These are phyloP conservation scores for Cryptomyrus ogoouensis DNA, from an alignment of 2,113 vertebrate genomes.

Conservation along the genomic window DNA sequence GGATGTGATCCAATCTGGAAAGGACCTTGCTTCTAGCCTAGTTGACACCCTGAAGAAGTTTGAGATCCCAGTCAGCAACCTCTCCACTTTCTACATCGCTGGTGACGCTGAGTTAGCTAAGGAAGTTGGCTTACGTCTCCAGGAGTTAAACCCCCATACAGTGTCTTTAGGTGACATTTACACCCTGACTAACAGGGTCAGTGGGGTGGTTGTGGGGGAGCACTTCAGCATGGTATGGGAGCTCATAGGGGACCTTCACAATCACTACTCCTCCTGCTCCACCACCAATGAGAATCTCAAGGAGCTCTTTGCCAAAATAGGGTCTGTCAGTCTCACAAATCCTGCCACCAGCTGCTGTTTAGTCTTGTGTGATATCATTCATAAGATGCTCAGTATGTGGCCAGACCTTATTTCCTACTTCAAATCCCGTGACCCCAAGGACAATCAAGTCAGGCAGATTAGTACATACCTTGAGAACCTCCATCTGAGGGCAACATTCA, in stretches of 20 bases:
- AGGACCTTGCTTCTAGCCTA: conserved; percentile 33
- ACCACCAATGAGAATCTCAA: conserved; percentile 42
- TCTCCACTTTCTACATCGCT: conserved; percentile 46
- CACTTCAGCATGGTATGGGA: conserved; percentile 42
- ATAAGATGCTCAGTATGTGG: conserved; percentile 52
- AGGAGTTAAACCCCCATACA: conserved; percentile 46
- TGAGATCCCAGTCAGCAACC: conserved; percentile 43
- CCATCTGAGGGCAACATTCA: conserved; percentile 50
- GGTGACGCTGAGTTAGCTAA: conserved; percentile 31
- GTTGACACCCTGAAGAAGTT: conserved; percentile 49
- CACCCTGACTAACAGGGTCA: conserved; percentile 45
- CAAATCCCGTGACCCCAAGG: conserved; percentile 30
- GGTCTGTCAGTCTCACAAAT: not conserved
- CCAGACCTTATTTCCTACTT: conserved; percentile 51
- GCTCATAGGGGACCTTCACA: conserved; percentile 48
- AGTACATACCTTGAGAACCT: conserved; percentile 48
- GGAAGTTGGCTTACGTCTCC: conserved; percentile 45
- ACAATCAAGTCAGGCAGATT: conserved; percentile 44
- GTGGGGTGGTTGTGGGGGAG: conserved; percentile 40
- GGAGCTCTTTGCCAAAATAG: conserved; percentile 44
- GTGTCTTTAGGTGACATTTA: conserved; percentile 48
- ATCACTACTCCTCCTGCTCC: conserved; percentile 39
- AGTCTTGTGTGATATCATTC: conserved; percentile 40
- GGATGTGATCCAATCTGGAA: conserved; percentile 44
- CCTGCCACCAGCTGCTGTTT: conserved; percentile 42